These are phyloP conservation scores for Quadriops clusia DNA, from an alignment of 2,888 invertebrate genomes.

Conservation along the genomic window DNA sequence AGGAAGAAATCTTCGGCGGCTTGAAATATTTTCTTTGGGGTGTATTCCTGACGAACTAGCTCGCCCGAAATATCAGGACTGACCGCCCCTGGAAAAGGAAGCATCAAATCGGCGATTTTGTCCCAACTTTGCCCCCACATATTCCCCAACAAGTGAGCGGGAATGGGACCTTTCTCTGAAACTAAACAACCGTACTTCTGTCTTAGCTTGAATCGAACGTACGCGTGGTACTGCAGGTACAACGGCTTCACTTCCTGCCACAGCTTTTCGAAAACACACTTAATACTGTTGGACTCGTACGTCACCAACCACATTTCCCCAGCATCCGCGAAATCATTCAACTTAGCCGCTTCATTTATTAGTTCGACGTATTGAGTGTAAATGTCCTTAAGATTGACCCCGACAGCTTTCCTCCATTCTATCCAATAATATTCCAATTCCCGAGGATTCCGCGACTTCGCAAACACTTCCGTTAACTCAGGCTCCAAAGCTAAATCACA, in stretches of 20 bases:
- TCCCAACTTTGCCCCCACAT: constrained; percentile 80
- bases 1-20: constrained; percentile 78
- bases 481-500: too few relatives aligned
- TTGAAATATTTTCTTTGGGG: constrained; percentile 65
- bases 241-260: constrained; percentile 69
- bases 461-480: constrained; percentile 58
- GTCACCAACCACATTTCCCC: constrained; percentile 59
- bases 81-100: constrained; percentile 50
- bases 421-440: constrained; percentile 69
- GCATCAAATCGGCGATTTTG: constrained; percentile 52
- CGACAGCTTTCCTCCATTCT: constrained; percentile 65
- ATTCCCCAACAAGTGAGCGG: constrained; percentile 68
- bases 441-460: constrained; percentile 60
- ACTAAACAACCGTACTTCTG: constrained; percentile 60
- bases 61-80: constrained; percentile 42
- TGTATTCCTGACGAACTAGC: constrained; percentile 50
- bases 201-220: constrained; percentile 60
- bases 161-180: constrained; percentile 57
- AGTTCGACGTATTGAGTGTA: constrained; percentile 56
- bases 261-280: constrained; percentile 51
- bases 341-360: constrained; percentile 56
- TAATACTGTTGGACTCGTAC: constrained; percentile 61
- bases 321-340: constrained; percentile 59
- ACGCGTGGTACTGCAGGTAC: constrained; percentile 74
- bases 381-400: constrained; percentile 47